Evolutionary conservation across 1,140 invertebrate genomes (phyloP).

Genomic region (Gonatopus flavifemur): DNA sequence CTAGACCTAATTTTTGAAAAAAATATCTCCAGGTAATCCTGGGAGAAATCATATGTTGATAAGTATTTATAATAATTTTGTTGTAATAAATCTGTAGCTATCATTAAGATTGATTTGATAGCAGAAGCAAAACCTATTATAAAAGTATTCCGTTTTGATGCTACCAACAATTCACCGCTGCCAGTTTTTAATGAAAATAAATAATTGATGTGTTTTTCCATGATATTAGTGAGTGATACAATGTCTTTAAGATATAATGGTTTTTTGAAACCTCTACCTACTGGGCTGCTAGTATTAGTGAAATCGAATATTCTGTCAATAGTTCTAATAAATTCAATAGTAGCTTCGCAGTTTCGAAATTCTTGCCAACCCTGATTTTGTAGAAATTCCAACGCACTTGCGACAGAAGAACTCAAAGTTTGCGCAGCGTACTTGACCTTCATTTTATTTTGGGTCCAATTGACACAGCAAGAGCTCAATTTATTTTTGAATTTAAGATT

Average conservation of each 20-base stretch:
- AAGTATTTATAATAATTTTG: constrained; percentile 6
- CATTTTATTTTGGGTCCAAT: neutral
- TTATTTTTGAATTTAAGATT: constrained; percentile 3
- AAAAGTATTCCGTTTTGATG: neutral
- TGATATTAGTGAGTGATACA: no score
- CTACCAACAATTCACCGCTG: neutral
- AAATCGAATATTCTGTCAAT: constrained; percentile 12
- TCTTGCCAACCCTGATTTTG: no score
- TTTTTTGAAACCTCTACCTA: constrained; percentile 3
- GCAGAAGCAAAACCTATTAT: constrained; percentile 4
- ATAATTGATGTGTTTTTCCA: no score
- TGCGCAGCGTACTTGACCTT: neutral
- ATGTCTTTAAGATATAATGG: no score
- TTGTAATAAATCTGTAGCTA: neutral
- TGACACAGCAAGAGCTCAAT: constrained; percentile 1
- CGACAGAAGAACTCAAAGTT: no score
- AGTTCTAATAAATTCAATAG: no score
- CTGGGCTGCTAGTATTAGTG: constrained; percentile 3
- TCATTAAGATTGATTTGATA: neutral
- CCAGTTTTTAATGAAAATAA: no score
- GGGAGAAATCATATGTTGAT: constrained; percentile 13
- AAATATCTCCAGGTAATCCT: constrained; percentile 16
- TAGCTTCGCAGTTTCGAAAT: no score
- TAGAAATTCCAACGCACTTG: no score
- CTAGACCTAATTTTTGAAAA: constrained; percentile 10